phyloP scores from a whole-genome alignment of 1,140 invertebrate species.

The Lepidurus packardi region DNA sequence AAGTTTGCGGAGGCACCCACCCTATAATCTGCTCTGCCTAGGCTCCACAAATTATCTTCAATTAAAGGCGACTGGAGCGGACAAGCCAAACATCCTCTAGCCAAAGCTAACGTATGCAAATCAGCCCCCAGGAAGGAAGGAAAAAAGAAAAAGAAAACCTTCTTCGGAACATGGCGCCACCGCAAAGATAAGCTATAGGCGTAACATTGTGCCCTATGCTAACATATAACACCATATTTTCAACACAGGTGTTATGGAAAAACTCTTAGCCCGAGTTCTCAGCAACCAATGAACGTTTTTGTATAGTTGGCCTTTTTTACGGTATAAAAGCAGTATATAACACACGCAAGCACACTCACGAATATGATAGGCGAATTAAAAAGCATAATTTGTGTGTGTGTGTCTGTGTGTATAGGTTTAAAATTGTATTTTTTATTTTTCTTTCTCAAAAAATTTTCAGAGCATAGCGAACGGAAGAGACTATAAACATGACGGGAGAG shows the following conservation, averaged over 20 bases:
- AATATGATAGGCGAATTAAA: too few species aligned
- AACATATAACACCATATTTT: not conserved
- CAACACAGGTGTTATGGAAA: not conserved
- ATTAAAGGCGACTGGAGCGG: conserved; percentile 18
- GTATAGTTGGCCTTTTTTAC: too few species aligned
- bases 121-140: not conserved
- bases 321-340: too few species aligned
- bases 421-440: not conserved
- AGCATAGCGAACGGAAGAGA: conserved; percentile 1
- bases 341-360: too few species aligned
- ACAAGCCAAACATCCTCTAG: conserved; percentile 14
- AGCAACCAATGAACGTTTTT: not conserved
- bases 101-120: conserved; percentile 15
- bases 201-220: conserved; percentile 15
- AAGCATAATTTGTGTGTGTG: not conserved
- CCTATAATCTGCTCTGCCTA: conserved; percentile 21
- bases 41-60: conserved; percentile 21
- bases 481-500: not conserved
- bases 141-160: not conserved
- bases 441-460: not conserved
- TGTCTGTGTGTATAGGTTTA: not conserved
- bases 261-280: not conserved
- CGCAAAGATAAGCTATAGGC: not conserved
- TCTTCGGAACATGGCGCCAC: conserved; percentile 15
- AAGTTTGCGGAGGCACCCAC: not conserved